Evolutionary conservation across 2,113 vertebrate species (phyloP), one percentile per base, ranked within the genome.

Genomic region (Tachysurus vachellii): DNA sequence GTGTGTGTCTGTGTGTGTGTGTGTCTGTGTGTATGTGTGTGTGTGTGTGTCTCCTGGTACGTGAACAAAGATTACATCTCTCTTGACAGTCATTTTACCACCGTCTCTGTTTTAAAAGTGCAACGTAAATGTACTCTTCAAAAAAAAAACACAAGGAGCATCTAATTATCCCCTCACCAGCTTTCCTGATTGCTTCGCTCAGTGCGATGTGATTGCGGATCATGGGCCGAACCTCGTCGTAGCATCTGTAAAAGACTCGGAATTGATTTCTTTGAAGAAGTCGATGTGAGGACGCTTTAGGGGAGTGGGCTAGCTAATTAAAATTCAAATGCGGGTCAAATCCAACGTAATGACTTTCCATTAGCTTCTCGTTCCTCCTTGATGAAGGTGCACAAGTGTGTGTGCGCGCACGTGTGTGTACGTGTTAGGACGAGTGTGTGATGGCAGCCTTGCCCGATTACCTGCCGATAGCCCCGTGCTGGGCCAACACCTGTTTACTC

Each of bases 301-400:
- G 68, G 59, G 66, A 86, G 79, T 83, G 85, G 82, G 84, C 84
- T 80, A 88, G 90, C 90, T 90, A 89, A 91, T 92, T 92, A 89
- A 90, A 90, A 90, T 86, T 90, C 89, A 86, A 88, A 89, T 83
- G 84, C 85, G 66, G 88, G 89, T 91, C 88, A 88, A 76, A 84
- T 87, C 80, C 8, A 12, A 68, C 54, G 83, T 91, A 91, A 90
- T 91, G 89, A 87, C 84, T 90, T 77, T 84, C 85, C 89, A 90
- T 89, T 88, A 89, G 86, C 81, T n/a, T 23, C 82, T 64, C 19
- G 8, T 47, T 88, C 76, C 50, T 79, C 79, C 56, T 80, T 82
- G 80, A 80, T 54, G 77, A 73, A 77, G 82, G 85, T 82, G 83
- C 85, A 64, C 44, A 73, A 16, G 79, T 57, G 71, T 2, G 31